These are phyloP conservation scores for Gymnocheta viridis DNA, from an alignment of 2,888 invertebrate genomes.

Conservation along the genomic window DNA sequence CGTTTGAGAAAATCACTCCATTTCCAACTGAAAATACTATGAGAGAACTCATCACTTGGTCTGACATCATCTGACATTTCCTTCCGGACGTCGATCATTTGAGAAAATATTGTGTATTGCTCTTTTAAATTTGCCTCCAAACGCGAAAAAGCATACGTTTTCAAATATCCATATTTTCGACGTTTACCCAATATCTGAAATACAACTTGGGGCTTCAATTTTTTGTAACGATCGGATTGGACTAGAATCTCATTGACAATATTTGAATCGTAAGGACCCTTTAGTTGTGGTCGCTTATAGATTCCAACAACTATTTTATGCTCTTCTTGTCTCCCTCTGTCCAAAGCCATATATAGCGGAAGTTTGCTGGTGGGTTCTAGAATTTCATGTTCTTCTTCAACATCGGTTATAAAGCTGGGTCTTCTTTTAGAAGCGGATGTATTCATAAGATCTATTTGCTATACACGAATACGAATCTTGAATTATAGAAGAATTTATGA, in stretches of 20 bases:
- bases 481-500: not conserved
- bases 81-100: not conserved
- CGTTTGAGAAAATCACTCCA: constrained; percentile 54
- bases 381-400: not conserved
- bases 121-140: constrained; percentile 20
- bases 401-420: not conserved
- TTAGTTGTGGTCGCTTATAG: not conserved
- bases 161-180: constrained; percentile 17
- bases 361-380: not conserved
- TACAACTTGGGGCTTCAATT: not conserved
- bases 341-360: not conserved
- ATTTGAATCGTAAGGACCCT: constrained; percentile 16
- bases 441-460: not conserved
- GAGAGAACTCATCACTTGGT: constrained; percentile 1
- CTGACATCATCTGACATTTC: not conserved
- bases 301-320: not conserved
- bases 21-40: constrained; percentile 55
- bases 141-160: constrained; percentile 25
- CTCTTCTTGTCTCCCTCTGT: not conserved
- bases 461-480: not conserved
- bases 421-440: not conserved
- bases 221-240: constrained; percentile 22
- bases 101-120: constrained; percentile 9
- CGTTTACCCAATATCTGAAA: constrained; percentile 21
- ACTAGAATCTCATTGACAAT: not conserved